phyloP scores from a whole-genome alignment of 2,113 vertebrate species.

The Myxocyprinus asiaticus region DNA sequence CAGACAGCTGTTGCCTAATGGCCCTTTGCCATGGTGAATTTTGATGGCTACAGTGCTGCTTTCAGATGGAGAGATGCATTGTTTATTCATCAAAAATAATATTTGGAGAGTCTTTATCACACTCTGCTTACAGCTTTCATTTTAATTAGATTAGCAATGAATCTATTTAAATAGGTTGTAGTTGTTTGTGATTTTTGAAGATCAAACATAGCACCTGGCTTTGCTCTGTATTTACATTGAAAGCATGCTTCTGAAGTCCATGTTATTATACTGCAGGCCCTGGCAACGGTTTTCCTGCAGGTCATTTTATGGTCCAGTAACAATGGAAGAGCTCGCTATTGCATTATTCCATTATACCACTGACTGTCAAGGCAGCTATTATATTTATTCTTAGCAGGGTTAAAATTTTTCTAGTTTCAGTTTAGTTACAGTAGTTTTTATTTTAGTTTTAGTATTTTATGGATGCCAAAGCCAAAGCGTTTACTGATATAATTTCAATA shows the following conservation, averaged over 20 bases:
- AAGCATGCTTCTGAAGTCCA: constrained; percentile 3
- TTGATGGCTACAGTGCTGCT: constrained; percentile 20
- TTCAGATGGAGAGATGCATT: not conserved
- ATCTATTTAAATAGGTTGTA: constrained; percentile 26
- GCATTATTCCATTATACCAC: not conserved
- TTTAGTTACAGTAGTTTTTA: too few species aligned
- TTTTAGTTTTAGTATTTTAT: too few species aligned
- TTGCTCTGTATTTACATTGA: constrained; percentile 26
- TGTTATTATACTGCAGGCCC: constrained; percentile 17
- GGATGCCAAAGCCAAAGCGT: too few species aligned
- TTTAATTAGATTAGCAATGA: constrained; percentile 35
- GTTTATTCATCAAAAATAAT: constrained; percentile 35
- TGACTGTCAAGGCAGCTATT: not conserved
- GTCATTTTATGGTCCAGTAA: not conserved
- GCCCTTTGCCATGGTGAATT: constrained; percentile 15
- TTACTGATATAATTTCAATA: too few species aligned
- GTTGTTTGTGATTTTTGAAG: constrained; percentile 28
- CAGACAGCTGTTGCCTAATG: constrained; percentile 31
- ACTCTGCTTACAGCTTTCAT: constrained; percentile 16
- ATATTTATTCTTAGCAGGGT: too few species aligned
- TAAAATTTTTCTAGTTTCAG: too few species aligned
- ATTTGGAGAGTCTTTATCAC: not conserved
- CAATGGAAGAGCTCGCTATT: not conserved
- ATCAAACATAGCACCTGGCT: constrained; percentile 41
- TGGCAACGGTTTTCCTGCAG: constrained; percentile 3